phyloP scores from a whole-genome alignment of 30 jellyfish, hydroid and myxozoan genomes.

The Pelagia noctiluca region DNA sequence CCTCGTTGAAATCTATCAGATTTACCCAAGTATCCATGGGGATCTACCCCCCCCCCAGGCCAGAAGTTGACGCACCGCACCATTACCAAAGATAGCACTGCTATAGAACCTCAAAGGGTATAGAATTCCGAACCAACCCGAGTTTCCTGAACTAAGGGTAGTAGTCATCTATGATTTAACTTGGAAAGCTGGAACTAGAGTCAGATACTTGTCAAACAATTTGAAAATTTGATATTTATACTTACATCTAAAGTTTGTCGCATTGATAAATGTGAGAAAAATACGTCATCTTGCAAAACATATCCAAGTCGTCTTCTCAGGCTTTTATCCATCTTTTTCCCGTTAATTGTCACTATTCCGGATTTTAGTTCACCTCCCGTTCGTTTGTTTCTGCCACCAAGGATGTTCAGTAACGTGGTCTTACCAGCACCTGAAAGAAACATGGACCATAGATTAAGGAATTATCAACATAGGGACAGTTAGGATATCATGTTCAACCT shows the following conservation, averaged over 20 bases:
- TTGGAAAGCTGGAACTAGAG: neutral
- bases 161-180: too few relatives aligned
- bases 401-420: slow-evolving; percentile 57
- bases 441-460: neutral
- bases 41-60: too few relatives aligned
- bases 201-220: neutral
- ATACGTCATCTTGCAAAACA: slow-evolving; percentile 80
- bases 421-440: slow-evolving; percentile 63
- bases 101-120: too few relatives aligned
- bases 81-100: too few relatives aligned
- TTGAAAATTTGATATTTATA: neutral
- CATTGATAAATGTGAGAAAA: slow-evolving; percentile 63
- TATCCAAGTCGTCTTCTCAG: slow-evolving; percentile 65
- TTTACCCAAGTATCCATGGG: too few relatives aligned
- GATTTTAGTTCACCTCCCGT: slow-evolving; percentile 49
- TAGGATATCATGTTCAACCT: too few relatives aligned
- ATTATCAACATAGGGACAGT: neutral
- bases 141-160: too few relatives aligned
- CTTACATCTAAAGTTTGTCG: slow-evolving; percentile 64
- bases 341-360: slow-evolving; percentile 48
- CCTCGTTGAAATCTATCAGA: too few relatives aligned
- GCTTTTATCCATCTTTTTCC: slow-evolving; percentile 33
- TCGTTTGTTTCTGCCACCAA: slow-evolving; percentile 48
- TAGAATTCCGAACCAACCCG: too few relatives aligned
- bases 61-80: too few relatives aligned